Evolutionary conservation across 2,888 invertebrate species (phyloP).

Genomic region (Aproaerema taeniolella): DNA sequence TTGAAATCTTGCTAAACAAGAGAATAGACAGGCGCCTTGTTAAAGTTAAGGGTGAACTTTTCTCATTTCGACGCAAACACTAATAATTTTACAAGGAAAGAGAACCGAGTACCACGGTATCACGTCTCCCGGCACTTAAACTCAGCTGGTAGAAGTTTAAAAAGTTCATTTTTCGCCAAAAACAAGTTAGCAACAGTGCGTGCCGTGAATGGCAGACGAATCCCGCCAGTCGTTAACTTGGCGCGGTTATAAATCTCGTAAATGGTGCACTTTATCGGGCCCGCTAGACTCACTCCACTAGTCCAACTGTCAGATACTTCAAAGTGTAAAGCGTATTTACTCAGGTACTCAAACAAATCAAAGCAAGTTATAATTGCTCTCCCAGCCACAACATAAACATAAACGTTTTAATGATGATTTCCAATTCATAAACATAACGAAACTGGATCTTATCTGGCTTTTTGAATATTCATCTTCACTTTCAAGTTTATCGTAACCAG

Average conservation of each 20-base stretch:
- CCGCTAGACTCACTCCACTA: constrained; percentile 44
- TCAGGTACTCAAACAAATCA: too few relatives aligned
- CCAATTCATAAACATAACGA: too few relatives aligned
- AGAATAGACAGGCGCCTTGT: constrained; percentile 1
- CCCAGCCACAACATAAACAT: constrained; percentile 39
- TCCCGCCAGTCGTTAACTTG: constrained; percentile 47
- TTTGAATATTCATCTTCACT: too few relatives aligned
- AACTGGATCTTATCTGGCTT: too few relatives aligned
- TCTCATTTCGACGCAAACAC: constrained; percentile 16
- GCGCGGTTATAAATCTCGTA: constrained; percentile 62
- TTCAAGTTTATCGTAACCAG: too few relatives aligned
- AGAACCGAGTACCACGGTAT: constrained; percentile 29
- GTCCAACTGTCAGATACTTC: too few relatives aligned
- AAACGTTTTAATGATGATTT: constrained; percentile 4
- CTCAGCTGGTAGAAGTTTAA: constrained; percentile 50
- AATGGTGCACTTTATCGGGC: constrained; percentile 56
- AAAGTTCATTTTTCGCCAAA: constrained; percentile 55
- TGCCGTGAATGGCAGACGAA: constrained; percentile 55
- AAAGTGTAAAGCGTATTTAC: too few relatives aligned
- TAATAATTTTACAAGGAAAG: constrained; percentile 28
- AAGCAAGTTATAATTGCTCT: constrained; percentile 57
- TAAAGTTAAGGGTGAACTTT: constrained; percentile 14
- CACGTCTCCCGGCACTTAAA: constrained; percentile 41
- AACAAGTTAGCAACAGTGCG: constrained; percentile 55
- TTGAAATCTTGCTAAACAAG: constrained; percentile 2